Evolutionary conservation across 2,888 invertebrate species (phyloP).

Genomic region (Pediacus dermestoides): DNA sequence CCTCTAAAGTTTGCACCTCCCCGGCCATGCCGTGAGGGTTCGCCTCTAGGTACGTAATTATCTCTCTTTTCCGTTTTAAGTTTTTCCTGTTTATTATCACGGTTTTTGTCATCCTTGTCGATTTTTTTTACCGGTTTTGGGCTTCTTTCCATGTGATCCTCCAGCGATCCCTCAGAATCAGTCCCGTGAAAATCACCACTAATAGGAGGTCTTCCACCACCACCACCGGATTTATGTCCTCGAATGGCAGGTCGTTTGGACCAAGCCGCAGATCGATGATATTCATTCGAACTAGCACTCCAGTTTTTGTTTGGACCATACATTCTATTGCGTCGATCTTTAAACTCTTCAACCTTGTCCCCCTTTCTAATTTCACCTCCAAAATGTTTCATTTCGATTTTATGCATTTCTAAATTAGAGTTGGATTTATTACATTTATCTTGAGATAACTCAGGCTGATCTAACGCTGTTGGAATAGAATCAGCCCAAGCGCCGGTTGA

Average conservation of each 20-base stretch:
- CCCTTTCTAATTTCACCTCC: conserved; percentile 47
- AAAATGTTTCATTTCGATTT: conserved; percentile 48
- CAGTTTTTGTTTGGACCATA: conserved; percentile 33
- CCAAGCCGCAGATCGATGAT: conserved; percentile 26
- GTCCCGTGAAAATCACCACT: conserved; percentile 57
- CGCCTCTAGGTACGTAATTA: conserved; percentile 82
- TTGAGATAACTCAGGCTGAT: conserved; percentile 15
- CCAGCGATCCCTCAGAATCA: conserved; percentile 74
- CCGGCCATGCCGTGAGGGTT: conserved; percentile 83
- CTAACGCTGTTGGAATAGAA: conserved; percentile 18
- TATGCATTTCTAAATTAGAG: conserved; percentile 28
- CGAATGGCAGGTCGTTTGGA: conserved; percentile 24
- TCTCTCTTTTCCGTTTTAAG: conserved; percentile 52
- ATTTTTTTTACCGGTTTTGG: conserved; percentile 52
- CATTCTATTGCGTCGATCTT: conserved; percentile 32
- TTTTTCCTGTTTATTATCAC: conserved; percentile 32
- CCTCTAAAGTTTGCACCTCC: conserved; percentile 48
- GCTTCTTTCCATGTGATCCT: conserved; percentile 49
- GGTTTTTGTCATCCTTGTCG: conserved; percentile 43
- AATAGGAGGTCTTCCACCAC: conserved; percentile 39
- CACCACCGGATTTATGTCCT: conserved; percentile 23
- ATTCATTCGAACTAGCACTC: conserved; percentile 29
- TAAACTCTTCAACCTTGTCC: conserved; percentile 44
- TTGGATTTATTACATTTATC: conserved; percentile 6
- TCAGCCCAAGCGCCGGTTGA: conserved; percentile 25